Conservation (phyloP, 1,140 invertebrate species). For the Caenorhabditis elegans region DNA sequence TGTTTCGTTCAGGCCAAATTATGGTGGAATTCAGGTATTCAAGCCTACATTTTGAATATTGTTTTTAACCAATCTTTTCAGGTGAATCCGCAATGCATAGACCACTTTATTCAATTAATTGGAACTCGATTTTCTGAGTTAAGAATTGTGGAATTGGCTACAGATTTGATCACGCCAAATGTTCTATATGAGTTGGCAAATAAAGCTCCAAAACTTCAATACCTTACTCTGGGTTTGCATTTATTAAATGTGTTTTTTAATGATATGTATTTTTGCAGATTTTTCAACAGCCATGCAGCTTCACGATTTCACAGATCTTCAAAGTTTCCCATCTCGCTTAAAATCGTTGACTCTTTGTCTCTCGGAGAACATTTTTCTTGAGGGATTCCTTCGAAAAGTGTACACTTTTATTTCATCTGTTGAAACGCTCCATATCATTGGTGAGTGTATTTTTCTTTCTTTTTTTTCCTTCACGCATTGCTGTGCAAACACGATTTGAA, state of each 20-base stretch:
- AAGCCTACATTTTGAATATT: slow-evolving; percentile 72
- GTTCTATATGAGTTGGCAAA: slow-evolving; percentile 93
- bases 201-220: slow-evolving; percentile 95
- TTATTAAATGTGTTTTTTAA: not conserved
- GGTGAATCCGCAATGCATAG: slow-evolving; percentile 49
- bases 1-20: slow-evolving; percentile 93
- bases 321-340: slow-evolving; percentile 94
- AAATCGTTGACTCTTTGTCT: slow-evolving; percentile 94
- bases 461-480: not conserved
- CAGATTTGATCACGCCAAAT: slow-evolving; percentile 95
- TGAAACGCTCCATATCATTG: slow-evolving; percentile 96
- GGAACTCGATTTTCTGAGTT: slow-evolving; percentile 83
- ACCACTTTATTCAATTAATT: slow-evolving; percentile 66
- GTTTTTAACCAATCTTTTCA: not conserved
- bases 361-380: slow-evolving; percentile 99
- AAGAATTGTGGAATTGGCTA: slow-evolving; percentile 91
- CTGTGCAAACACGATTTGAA: not conserved
- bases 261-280: slow-evolving; percentile 47
- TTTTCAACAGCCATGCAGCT: slow-evolving; percentile 74
- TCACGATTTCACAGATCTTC: slow-evolving; percentile 96
- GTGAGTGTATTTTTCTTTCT: slow-evolving; percentile 69
- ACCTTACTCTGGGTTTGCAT: slow-evolving; percentile 82
- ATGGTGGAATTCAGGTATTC: slow-evolving; percentile 81
- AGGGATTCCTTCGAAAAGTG: slow-evolving; percentile 99
- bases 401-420: slow-evolving; percentile 99